Conservation (phyloP, 2,113 vertebrate species). For the Rhabdomys dilectus region DNA sequence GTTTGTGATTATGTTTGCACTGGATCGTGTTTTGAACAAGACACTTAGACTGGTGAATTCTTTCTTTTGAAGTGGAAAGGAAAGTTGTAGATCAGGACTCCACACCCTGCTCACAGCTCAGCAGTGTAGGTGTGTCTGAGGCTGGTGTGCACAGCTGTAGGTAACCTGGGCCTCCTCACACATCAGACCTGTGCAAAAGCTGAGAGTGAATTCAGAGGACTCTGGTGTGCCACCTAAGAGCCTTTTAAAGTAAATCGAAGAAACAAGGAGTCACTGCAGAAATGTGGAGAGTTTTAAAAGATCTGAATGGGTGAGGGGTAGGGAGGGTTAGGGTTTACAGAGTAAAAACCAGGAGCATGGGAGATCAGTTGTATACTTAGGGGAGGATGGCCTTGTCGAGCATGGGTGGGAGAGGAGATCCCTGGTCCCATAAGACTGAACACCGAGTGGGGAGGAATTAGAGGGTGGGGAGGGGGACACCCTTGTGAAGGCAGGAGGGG, state of each 20-base stretch:
- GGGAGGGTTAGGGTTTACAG: conserved; percentile 76
- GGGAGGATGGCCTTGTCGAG: too few species aligned
- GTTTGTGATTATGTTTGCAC: conserved; percentile 72
- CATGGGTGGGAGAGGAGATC: too few species aligned
- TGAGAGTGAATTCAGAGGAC: conserved; percentile 67
- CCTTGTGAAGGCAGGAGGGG: too few species aligned
- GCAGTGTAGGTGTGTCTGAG: conserved; percentile 52
- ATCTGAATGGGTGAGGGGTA: conserved; percentile 37
- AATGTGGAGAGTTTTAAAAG: conserved; percentile 68
- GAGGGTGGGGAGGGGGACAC: too few species aligned
- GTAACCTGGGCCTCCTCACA: neutral
- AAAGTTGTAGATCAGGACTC: conserved; percentile 62
- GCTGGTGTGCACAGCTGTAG: conserved; percentile 13
- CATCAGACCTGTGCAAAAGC: conserved; percentile 55
- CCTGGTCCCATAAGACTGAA: too few species aligned
- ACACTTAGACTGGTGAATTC: conserved; percentile 65
- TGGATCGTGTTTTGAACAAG: conserved; percentile 65
- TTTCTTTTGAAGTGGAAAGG: conserved; percentile 62
- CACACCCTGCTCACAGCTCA: conserved; percentile 4
- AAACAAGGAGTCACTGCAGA: conserved; percentile 74
- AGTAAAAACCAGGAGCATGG: too few species aligned
- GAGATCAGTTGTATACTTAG: too few species aligned
- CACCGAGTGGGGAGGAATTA: too few species aligned
- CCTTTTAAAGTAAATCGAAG: conserved; percentile 72
- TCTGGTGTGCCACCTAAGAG: conserved; percentile 66